Evolutionary conservation across 2,113 vertebrate genomes (phyloP), one percentile per base, ranked within the genome.

Genomic region (Uria lomvia): DNA sequence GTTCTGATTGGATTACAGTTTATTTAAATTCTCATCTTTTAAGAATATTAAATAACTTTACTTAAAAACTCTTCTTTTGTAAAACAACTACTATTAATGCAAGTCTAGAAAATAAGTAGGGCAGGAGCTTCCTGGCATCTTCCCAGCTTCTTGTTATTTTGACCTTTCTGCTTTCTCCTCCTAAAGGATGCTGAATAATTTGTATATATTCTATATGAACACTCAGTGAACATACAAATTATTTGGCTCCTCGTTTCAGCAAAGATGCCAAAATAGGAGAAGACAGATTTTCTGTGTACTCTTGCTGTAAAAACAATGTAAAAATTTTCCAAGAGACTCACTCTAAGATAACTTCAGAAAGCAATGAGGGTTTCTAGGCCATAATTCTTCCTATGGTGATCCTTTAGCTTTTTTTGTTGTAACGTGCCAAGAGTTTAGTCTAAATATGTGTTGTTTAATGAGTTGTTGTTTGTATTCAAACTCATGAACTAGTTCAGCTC

Each of bases 181-280:
- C 53, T 91, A 66, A 86, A 96, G 79, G 82, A 74, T 42, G 4
- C 73, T 91, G 86, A 78, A 91, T 86, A 96, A 91, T 94, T 94
- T 95, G 95, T 95, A 38, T 96, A 78, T 89, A 72, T 96, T 94
- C 94, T 95, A 89, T 96, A 96, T 38, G 92, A 95, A 88, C 86
- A 40, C 40, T 94, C 47, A 49, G 92, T 83, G 59, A 94, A 92
- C 71, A 60, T 74, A 92, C 68, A 96, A 74, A 84, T 84, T 38
- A 81, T 83, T 96, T 96, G 95, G 95, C 96, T 94, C 82, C 87
- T 94, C 4, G 0, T 79, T 93, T 88, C 90, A 94, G 62, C 67
- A 68, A 42, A 92, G 77, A 96, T 90, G 92, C 96, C 94, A 97
- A 93, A 96, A 90, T 66, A 91, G 82, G 81, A 93, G 87, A 97